Base-by-base conservation (phyloP, 2,888 invertebrate genomes). In the Ethmia dodecea region DNA sequence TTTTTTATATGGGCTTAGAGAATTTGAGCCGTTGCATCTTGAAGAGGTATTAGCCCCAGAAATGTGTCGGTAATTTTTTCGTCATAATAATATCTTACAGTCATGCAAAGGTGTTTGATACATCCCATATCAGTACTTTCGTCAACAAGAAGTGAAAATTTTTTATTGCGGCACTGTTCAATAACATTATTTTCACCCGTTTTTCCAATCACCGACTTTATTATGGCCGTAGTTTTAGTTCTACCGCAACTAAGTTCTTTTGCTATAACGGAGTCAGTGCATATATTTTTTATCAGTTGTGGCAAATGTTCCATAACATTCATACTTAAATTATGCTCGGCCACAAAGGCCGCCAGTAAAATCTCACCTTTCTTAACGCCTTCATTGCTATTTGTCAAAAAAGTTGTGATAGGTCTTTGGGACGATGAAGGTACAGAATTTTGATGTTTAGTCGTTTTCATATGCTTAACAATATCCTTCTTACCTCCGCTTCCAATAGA, bases 261-360 rank as follows among this genome's bases (percentile, higher is more conserved):
- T 28, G 24, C 24, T 8, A 24, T 24, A 8, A 8, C n/a, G 16
- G 33, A 33, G 36, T 38, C 37, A 13, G 16, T 25, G 22, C 41
- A 42, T 27, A 42, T 27, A 24, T 18, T 26, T 31, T 38, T 32
- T 28, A 42, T 30, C 11, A 35, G 15, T 29, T 38, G 32, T n/a
- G 35, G 31, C 16, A 42, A 30, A 30, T 38, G 41, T 35, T 38
- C 35, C 35, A 35, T 38, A 13, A 38, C 30, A 37, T 42, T 42
- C 24, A 42, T 30, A 24, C 28, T 12, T 4, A 42, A 16, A 30
- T 42, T 42, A 26, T 42, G 41, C 33, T 42, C 38, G 24, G 41
- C 41, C 11, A 36, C 33, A 36, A 40, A 40, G 36, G 36, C 11
- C 20, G 36, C 33, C 20, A 40, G 26, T 25, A 34, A 16, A 18